A percentile compares a stretch with the other conserved stretches of the same genome.
Evolutionary conservation across 2,888 invertebrate species (phyloP).

Genomic region (Holacanthella duospinosa): DNA sequence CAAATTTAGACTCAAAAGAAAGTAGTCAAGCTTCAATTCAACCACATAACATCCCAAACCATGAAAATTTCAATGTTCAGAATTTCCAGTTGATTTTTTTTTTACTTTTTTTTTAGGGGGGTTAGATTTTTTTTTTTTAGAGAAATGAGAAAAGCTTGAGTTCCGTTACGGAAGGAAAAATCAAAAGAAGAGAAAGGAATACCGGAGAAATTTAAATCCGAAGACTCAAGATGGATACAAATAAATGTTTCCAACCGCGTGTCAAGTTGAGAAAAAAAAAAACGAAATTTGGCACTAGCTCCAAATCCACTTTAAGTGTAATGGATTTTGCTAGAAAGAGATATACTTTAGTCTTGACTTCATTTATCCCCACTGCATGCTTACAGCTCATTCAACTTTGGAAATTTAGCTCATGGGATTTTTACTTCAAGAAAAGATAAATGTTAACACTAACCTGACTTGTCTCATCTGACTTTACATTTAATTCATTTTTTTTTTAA

Average conservation of each 20-base stretch:
- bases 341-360: neutral
- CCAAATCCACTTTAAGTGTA: slow-evolving; percentile 11
- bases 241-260: slow-evolving; percentile 5
- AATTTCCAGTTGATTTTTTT: too few species aligned
- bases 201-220: slow-evolving; percentile 5
- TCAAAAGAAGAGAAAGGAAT: neutral
- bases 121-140: neutral
- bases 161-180: neutral
- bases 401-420: slow-evolving; percentile 1
- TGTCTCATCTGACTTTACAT: too few species aligned
- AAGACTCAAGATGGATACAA: slow-evolving; percentile 4
- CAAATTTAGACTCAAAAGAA: neutral
- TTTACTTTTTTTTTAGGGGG: too few species aligned
- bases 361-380: neutral
- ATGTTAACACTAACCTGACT: too few species aligned
- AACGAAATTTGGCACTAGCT: slow-evolving; percentile 8
- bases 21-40: neutral
- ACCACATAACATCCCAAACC: neutral
- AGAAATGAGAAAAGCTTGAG: neutral
- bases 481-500: too few species aligned
- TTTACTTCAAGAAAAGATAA: too few species aligned
- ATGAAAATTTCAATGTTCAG: neutral
- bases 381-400: neutral
- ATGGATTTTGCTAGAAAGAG: neutral
- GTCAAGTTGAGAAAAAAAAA: slow-evolving; percentile 9